phyloP scores from a whole-genome alignment of 2,113 vertebrate species.

The Ariopsis seemanni region DNA sequence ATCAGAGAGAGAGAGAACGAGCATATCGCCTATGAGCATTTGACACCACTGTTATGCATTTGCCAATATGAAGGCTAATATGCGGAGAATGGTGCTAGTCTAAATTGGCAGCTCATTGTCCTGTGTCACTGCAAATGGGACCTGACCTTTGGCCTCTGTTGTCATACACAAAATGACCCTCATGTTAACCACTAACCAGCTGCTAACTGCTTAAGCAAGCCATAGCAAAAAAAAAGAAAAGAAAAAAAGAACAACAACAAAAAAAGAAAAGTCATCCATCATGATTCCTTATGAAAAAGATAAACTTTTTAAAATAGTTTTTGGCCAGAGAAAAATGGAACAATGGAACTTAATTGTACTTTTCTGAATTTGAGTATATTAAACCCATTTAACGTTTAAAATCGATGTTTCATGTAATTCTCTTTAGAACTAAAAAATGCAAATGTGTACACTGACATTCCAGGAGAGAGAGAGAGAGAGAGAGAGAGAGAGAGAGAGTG shows the following conservation, averaged over 20 bases:
- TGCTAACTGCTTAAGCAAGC: conserved; percentile 47
- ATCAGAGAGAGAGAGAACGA: conserved; percentile 69
- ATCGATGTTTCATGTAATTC: conserved; percentile 1
- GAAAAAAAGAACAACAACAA: not conserved
- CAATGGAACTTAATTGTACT: not conserved
- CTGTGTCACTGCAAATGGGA: conserved; percentile 52
- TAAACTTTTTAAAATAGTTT: not conserved
- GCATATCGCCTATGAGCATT: conserved; percentile 80
- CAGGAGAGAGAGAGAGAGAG: not conserved
- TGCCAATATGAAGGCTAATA: conserved; percentile 80
- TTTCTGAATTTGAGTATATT: not conserved
- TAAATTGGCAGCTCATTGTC: conserved; percentile 66
- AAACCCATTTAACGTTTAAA: not conserved
- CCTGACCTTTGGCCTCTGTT: conserved; percentile 67
- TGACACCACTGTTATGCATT: conserved; percentile 78
- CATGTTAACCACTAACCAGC: conserved; percentile 17
- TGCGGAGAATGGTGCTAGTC: conserved; percentile 57
- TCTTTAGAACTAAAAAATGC: not conserved
- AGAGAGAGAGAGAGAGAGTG: too few species aligned
- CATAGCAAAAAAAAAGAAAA: not conserved
- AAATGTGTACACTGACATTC: not conserved
- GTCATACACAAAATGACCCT: conserved; percentile 57
- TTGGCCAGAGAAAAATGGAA: not conserved
- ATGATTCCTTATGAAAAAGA: not conserved
- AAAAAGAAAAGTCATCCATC: not conserved